These are phyloP conservation scores for Drosophila mulleri DNA, from an alignment of 2,888 invertebrate genomes.

Conservation along the genomic window DNA sequence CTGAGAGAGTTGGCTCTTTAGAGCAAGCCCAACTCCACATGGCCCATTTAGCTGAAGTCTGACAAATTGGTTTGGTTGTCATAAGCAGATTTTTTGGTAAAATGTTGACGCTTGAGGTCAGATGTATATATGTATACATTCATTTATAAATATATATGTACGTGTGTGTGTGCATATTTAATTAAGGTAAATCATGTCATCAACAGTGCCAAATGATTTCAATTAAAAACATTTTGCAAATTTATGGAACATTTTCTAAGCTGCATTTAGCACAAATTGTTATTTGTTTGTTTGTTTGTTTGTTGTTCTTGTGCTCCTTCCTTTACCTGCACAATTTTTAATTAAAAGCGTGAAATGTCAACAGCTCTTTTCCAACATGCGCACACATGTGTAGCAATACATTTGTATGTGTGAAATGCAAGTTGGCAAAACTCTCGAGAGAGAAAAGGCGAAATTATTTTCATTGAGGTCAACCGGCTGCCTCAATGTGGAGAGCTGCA, in stretches of 20 bases:
- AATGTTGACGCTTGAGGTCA: slow-evolving; percentile 13
- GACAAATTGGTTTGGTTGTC: slow-evolving; percentile 51
- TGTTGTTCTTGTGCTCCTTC: not conserved
- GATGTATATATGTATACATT: not conserved
- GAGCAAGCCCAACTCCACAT: not conserved
- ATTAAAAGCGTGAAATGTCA: slow-evolving; percentile 73
- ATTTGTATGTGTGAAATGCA: slow-evolving; percentile 34
- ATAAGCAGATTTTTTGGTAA: slow-evolving; percentile 48
- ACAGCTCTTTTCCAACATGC: slow-evolving; percentile 50
- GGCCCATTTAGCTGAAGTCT: slow-evolving; percentile 17
- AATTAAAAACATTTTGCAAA: slow-evolving; percentile 58
- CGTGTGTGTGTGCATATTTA: slow-evolving; percentile 1
- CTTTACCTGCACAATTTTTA: slow-evolving; percentile 41
- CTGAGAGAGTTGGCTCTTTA: not conserved
- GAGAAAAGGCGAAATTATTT: slow-evolving; percentile 56
- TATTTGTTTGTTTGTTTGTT: slow-evolving; percentile 18
- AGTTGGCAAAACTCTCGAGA: slow-evolving; percentile 59
- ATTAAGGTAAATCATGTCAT: slow-evolving; percentile 58
- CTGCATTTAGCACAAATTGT: slow-evolving; percentile 62
- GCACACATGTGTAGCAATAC: not conserved
- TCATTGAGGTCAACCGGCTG: slow-evolving; percentile 68
- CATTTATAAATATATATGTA: too few species aligned
- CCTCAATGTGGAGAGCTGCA: slow-evolving; percentile 42
- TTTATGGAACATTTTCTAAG: slow-evolving; percentile 48
- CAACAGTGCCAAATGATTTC: slow-evolving; percentile 50